These are phyloP conservation scores for Nerophis lumbriciformis DNA, from an alignment of 2,113 vertebrate species.

Conservation along the genomic window DNA sequence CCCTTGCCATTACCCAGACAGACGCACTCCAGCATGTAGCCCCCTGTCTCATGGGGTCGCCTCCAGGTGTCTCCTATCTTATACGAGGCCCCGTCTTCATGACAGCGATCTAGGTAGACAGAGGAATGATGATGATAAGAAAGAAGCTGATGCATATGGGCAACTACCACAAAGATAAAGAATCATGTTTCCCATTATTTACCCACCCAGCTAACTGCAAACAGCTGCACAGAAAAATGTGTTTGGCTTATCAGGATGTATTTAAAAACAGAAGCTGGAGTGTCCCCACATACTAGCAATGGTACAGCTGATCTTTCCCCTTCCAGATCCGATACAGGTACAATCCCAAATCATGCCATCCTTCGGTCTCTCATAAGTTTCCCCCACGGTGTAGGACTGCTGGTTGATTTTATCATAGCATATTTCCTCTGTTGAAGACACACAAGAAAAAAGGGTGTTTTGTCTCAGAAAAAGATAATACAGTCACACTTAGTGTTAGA, in stretches of 20 bases:
- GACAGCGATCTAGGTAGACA: conserved; percentile 83
- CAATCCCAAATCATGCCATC: conserved; percentile 99
- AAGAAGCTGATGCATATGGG: background rate
- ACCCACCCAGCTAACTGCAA: conserved; percentile 32
- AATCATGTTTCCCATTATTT: conserved; percentile 28
- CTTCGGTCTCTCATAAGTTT: conserved; percentile 91
- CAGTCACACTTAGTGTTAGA: conserved; percentile 1
- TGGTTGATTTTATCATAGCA: conserved; percentile 91
- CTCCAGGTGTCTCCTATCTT: conserved; percentile 95
- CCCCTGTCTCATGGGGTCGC: conserved; percentile 86
- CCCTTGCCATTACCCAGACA: conserved; percentile 96
- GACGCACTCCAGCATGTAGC: conserved; percentile 95
- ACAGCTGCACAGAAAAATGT: conserved; percentile 35
- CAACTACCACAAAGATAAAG: conserved; percentile 9
- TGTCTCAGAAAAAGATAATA: background rate
- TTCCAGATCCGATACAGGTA: conserved; percentile 92
- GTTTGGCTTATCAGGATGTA: conserved; percentile 12
- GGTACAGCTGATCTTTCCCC: conserved; percentile 70
- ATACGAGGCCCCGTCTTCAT: conserved; percentile 91
- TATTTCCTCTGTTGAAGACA: conserved; percentile 78
- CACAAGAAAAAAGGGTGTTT: conserved; percentile 3
- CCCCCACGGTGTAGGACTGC: conserved; percentile 82
- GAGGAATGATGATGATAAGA: background rate
- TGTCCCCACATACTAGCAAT: conserved; percentile 64
- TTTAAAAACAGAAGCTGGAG: conserved; percentile 3